A percentile compares a stretch with the other conserved stretches of the same genome.
Evolutionary conservation across 1,140 invertebrate genomes (phyloP).

Genomic region (Meloidogyne exigua): DNA sequence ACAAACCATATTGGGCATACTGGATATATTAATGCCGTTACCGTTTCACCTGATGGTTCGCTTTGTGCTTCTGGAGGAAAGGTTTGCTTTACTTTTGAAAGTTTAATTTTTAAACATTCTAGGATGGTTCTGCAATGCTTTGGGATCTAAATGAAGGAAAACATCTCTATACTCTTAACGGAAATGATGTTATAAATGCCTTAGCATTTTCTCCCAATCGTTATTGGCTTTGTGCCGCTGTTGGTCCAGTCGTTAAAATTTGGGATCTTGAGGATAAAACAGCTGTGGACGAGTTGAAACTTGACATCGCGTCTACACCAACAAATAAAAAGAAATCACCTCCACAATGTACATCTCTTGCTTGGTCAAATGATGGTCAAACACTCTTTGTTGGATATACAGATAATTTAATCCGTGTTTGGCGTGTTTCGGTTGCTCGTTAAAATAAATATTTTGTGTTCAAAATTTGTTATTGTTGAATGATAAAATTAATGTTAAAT

Average conservation of each 20-base stretch:
- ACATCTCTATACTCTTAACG: conserved; percentile 95
- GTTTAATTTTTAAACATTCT: neutral
- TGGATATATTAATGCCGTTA: conserved; percentile 96
- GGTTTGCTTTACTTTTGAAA: conserved; percentile 59
- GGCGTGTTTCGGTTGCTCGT: conserved; percentile 76
- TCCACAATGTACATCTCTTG: conserved; percentile 91
- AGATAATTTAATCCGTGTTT: conserved; percentile 95
- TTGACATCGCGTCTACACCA: conserved; percentile 79
- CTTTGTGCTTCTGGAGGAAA: conserved; percentile 98
- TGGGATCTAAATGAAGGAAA: conserved; percentile 99
- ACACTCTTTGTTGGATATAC: conserved; percentile 98
- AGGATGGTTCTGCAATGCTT: conserved; percentile 97
- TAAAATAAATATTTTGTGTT: conserved; percentile 19
- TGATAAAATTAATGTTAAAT: conserved; percentile 14
- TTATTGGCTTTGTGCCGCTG: conserved; percentile 99
- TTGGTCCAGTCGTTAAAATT: conserved; percentile 93
- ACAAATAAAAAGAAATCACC: conserved; percentile 70
- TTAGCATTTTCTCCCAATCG: conserved; percentile 98
- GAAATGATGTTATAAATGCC: conserved; percentile 96
- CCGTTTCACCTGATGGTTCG: conserved; percentile 80
- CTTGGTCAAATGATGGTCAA: conserved; percentile 98
- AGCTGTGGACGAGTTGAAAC: conserved; percentile 94
- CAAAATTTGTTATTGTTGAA: conserved; percentile 25
- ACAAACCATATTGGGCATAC: conserved; percentile 95
- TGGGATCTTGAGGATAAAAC: conserved; percentile 99